A percentile compares a stretch with the other conserved stretches of the same genome.
phyloP scores from a whole-genome alignment of 2,797 vertebrate species.

The Falco concolor region DNA sequence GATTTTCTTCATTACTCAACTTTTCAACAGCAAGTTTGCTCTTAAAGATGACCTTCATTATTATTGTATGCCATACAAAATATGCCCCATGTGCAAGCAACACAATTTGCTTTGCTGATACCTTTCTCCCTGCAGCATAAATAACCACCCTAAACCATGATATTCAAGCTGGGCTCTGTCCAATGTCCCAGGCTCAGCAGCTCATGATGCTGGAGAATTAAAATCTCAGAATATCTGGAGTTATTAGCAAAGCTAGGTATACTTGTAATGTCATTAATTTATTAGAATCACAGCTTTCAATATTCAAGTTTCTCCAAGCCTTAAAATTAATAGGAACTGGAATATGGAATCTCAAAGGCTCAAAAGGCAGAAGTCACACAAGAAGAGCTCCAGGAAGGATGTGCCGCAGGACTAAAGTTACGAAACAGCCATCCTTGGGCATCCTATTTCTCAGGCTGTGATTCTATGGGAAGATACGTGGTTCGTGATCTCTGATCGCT shows the following conservation, averaged over 20 bases:
- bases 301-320: neutral
- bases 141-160: neutral
- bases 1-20: neutral
- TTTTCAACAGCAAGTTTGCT: neutral
- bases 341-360: neutral
- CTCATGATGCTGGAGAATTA: neutral
- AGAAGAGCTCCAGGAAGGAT: neutral
- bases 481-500: fast-evolving
- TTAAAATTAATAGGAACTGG: neutral
- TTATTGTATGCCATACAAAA: neutral
- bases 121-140: neutral
- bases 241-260: neutral
- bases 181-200: neutral
- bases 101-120: neutral
- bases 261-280: neutral
- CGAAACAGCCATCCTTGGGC: neutral
- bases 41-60: neutral
- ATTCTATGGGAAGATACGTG: neutral
- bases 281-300: neutral
- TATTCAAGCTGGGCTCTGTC: neutral
- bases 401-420: neutral
- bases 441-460: neutral
- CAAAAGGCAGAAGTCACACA: neutral
- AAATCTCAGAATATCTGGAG: neutral
- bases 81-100: neutral